A percentile compares a stretch with the other conserved stretches of the same genome.
phyloP scores from a whole-genome alignment of 2,113 vertebrate species.

The Plecturocebus donacophilus region DNA sequence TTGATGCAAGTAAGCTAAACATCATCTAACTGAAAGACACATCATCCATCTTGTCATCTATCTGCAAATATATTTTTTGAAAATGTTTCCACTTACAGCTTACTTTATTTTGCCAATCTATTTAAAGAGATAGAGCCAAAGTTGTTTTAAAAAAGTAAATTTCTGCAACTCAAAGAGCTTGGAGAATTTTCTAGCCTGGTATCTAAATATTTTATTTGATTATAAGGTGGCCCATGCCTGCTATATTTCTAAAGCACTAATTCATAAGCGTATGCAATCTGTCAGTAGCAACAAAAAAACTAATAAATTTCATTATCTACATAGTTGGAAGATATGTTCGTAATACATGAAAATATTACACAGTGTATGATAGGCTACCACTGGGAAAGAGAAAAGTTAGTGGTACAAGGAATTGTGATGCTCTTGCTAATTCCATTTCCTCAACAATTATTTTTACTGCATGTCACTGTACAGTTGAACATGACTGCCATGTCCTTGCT shows the following conservation, averaged over 20 bases:
- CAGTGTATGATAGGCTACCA: background rate
- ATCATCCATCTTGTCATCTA: background rate
- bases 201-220: conserved; percentile 41
- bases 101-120: conserved; percentile 12
- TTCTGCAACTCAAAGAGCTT: background rate
- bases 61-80: background rate
- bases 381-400: background rate
- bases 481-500: background rate
- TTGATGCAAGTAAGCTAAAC: background rate
- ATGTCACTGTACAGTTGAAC: background rate
- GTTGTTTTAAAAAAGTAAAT: background rate
- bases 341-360: background rate
- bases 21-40: background rate
- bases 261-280: conserved; percentile 36
- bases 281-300: background rate
- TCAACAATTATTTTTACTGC: background rate
- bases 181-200: background rate
- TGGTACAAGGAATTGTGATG: background rate
- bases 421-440: background rate
- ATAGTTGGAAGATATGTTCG: background rate
- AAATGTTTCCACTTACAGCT: background rate
- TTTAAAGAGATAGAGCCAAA: background rate
- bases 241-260: conserved; percentile 44
- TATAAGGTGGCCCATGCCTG: background rate
- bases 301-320: conserved; percentile 45